Conservation (phyloP, 1,140 invertebrate species). For the Neelides sp. region DNA sequence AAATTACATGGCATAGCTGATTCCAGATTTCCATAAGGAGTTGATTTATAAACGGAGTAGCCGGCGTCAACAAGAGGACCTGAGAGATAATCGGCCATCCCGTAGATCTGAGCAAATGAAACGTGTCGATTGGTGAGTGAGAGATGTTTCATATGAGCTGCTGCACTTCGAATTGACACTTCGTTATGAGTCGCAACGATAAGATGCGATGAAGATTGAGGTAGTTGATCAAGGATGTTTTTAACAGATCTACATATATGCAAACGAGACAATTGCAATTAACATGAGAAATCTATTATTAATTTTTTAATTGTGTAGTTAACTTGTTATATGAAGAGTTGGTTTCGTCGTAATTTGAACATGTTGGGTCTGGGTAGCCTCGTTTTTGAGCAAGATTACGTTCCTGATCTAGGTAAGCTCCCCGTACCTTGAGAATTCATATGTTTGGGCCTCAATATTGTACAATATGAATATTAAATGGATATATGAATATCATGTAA, state of each 20-base stretch:
- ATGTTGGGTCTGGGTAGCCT: conserved; percentile 30
- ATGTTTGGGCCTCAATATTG: too few species aligned
- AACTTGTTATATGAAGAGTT: conserved; percentile 33
- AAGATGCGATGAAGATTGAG: conserved; percentile 23
- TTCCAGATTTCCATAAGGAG: conserved; percentile 43
- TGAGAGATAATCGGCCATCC: conserved; percentile 46
- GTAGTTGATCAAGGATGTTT: conserved; percentile 20
- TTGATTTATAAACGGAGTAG: conserved; percentile 46
- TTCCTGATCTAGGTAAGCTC: too few species aligned
- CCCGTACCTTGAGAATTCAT: too few species aligned
- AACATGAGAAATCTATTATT: neutral
- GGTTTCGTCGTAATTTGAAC: conserved; percentile 33
- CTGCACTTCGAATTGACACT: conserved; percentile 32
- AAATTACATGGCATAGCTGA: conserved; percentile 36
- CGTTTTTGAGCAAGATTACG: conserved; percentile 20
- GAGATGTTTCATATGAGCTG: conserved; percentile 26
- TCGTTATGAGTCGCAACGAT: conserved; percentile 38
- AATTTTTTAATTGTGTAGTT: neutral
- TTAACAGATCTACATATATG: conserved; percentile 16
- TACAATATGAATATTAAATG: too few species aligned
- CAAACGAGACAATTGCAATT: conserved; percentile 21
- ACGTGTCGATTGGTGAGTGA: conserved; percentile 27
- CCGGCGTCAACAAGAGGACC: conserved; percentile 41
- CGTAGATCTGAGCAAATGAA: conserved; percentile 44
- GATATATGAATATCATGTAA: too few species aligned